Percentiles rank a stretch among this genome's conserved stretches.
phyloP scores from a whole-genome alignment of 2,888 invertebrate species.

The Dorcus hopei region DNA sequence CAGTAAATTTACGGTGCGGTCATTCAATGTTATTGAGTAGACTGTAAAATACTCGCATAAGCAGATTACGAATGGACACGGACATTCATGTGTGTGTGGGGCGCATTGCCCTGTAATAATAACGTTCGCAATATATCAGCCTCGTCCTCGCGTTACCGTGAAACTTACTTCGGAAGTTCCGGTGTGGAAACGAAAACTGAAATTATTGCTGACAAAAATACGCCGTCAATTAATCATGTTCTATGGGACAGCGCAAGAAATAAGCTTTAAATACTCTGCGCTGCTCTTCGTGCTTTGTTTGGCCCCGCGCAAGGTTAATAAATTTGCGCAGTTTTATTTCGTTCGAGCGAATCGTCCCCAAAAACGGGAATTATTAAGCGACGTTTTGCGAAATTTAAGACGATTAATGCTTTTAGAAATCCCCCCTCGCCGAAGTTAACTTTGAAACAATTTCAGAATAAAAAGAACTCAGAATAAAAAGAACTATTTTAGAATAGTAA shows the following conservation, averaged over 20 bases:
- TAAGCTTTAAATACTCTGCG: slow-evolving; percentile 33
- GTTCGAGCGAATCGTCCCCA: not conserved
- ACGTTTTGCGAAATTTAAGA: too few relatives aligned
- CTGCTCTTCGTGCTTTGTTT: slow-evolving; percentile 21
- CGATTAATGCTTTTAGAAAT: too few relatives aligned
- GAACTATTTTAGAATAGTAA: too few relatives aligned
- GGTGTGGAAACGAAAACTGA: slow-evolving; percentile 45
- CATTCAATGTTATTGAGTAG: slow-evolving; percentile 15
- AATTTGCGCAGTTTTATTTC: slow-evolving; percentile 25
- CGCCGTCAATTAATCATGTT: slow-evolving; percentile 41
- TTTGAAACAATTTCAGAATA: too few relatives aligned
- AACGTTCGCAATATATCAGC: slow-evolving; percentile 29
- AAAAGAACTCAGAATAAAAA: too few relatives aligned
- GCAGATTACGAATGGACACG: slow-evolving; percentile 14
- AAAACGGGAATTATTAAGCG: too few relatives aligned
- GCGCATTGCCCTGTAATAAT: slow-evolving; percentile 23
- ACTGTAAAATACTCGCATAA: slow-evolving; percentile 16
- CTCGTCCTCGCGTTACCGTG: slow-evolving; percentile 32
- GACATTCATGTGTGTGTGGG: slow-evolving; percentile 3
- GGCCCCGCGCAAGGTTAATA: slow-evolving; percentile 24
- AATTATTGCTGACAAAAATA: slow-evolving; percentile 44
- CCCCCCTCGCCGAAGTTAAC: too few relatives aligned
- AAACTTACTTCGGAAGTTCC: slow-evolving; percentile 45
- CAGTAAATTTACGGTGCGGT: slow-evolving; percentile 13
- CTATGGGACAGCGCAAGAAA: slow-evolving; percentile 38